A percentile compares a stretch with the other conserved stretches of the same genome.
These are phyloP conservation scores for Thryonomys swinderianus DNA, from an alignment of 2,113 vertebrate species.

Conservation along the genomic window DNA sequence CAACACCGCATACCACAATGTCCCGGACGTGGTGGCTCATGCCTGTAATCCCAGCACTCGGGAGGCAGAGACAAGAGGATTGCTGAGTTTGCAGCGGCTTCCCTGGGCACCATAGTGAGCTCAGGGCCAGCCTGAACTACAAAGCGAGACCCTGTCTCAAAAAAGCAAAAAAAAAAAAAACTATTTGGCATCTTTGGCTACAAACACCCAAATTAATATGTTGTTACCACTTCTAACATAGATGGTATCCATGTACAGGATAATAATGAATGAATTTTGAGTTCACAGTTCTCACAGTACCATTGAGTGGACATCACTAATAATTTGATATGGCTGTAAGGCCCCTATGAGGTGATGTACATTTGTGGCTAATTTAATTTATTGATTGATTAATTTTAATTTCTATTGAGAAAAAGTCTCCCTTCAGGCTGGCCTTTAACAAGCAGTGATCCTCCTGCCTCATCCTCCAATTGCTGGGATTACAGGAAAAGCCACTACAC, in stretches of 20 bases:
- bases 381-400: neutral
- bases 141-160: too few species aligned
- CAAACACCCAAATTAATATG: neutral
- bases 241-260: conserved; percentile 16
- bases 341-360: neutral
- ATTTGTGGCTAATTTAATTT: conserved; percentile 26
- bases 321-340: neutral
- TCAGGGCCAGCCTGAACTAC: too few species aligned
- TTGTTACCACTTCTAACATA: neutral
- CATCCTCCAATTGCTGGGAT: neutral
- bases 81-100: too few species aligned
- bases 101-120: too few species aligned
- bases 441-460: neutral
- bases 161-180: too few species aligned
- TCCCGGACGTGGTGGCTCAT: too few species aligned
- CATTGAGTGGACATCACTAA: conserved; percentile 34
- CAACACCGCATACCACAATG: too few species aligned
- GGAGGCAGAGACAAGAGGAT: too few species aligned
- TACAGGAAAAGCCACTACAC: neutral
- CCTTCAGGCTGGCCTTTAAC: neutral
- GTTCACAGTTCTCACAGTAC: conserved; percentile 3
- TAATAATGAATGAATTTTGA: conserved; percentile 13
- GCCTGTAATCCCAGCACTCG: too few species aligned
- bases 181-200: conserved; percentile 31
- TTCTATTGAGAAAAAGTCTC: neutral